Base-by-base conservation (phyloP, 2,888 invertebrate species). In the Anthophora plumipes region DNA sequence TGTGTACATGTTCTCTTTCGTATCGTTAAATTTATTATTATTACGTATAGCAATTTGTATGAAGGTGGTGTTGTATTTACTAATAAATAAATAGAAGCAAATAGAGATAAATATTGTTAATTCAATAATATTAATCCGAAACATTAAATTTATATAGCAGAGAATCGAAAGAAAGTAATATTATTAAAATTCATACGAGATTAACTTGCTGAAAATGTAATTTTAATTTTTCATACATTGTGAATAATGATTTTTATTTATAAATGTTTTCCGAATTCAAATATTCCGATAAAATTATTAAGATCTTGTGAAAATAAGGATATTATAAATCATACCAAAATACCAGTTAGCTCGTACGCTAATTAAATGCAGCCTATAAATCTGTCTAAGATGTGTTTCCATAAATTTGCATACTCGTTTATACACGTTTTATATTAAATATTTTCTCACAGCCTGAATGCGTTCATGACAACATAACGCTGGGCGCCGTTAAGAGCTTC, bases 401-500 rank as follows among this genome's bases (percentile, higher is more conserved):
- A 59, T 25, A 52, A 31, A 43, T 64, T 73, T 69, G 69, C 71
- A 22, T 57, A 25, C 39, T n/a, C 43, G 39, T 69, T 54, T 25
- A 39, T 39, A 17, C 39, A 50, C 46, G 48, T 69, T 79, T 66
- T 72, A 75, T 72, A 79, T 63, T 83, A 76, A 83, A 72, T 52
- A 75, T 61, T 79, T 69, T 60, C 52, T 60, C 64, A 25, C 12
- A 57, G 54, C 67, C 48, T 48, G 64, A 69, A 68, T 54, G 52
- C 59, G 68, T 69, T 67, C 73, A 64, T 59, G 83, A 83, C 78
- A 83, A 75, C 75, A 70, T 71, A 80, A 74, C 77, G 74, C 59
- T 59, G 41, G 66, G n/a, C 52, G 57, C 69, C 61, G 72, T 83
- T 83, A 84, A 83, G 81, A 83, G 84, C 77, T 74, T 61, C 67